Evolutionary conservation across 2,797 vertebrate species (phyloP).

Genomic region (Triplophysa bombifrons): DNA sequence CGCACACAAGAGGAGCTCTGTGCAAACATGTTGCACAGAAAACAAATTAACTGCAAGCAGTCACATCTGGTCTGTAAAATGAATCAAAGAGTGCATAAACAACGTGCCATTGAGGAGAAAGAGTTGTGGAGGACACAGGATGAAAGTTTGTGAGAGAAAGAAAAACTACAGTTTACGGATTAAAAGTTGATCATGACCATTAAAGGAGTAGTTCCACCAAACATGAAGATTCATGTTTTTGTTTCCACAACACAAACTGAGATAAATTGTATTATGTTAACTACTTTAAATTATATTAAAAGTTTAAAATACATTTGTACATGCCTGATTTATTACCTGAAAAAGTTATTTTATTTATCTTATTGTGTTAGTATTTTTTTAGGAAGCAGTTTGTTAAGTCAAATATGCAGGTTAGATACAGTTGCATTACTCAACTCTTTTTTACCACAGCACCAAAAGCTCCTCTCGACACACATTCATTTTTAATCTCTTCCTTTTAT

Average conservation of each 20-base stretch:
- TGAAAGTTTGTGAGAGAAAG: neutral
- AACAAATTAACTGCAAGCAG: constrained; percentile 55
- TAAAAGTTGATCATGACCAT: constrained; percentile 1
- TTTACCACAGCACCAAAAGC: neutral
- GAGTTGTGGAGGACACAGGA: constrained; percentile 26
- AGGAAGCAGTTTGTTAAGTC: neutral
- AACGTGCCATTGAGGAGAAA: constrained; percentile 42
- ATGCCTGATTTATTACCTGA: too few relatives aligned
- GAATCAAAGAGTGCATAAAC: constrained; percentile 40
- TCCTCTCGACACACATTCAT: constrained; percentile 14
- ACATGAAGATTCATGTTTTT: neutral
- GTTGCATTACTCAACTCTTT: neutral
- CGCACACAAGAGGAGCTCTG: constrained; percentile 52
- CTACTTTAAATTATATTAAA: neutral
- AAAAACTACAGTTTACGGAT: neutral
- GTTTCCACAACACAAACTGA: too few relatives aligned
- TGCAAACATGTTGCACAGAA: constrained; percentile 50
- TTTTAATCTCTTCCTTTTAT: neutral
- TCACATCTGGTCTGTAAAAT: constrained; percentile 54
- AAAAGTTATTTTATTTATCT: too few relatives aligned
- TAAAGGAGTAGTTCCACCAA: neutral
- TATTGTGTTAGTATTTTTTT: neutral
- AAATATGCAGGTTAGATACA: neutral
- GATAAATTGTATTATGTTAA: neutral
- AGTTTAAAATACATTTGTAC: too few relatives aligned